Conservation (phyloP, 2,113 vertebrate species). For the Acrocephalus kingi region DNA sequence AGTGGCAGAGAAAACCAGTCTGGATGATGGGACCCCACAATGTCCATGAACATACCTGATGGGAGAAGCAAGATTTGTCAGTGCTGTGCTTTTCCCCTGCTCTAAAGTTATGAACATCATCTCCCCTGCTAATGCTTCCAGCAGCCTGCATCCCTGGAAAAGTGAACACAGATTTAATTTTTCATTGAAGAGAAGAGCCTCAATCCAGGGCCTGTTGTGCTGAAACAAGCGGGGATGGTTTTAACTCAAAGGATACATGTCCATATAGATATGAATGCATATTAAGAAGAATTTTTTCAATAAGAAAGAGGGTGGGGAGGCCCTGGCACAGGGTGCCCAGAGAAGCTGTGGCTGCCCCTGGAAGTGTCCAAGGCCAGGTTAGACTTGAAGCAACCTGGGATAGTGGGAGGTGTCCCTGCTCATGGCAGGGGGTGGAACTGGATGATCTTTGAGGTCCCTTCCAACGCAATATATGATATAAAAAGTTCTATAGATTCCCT, state of each 20-base stretch:
- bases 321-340: background rate
- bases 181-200: background rate
- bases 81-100: background rate
- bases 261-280: background rate
- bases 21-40: accelerated
- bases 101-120: background rate
- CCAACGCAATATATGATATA: accelerated
- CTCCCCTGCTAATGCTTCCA: background rate
- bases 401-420: background rate
- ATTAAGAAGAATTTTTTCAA: background rate
- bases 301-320: background rate
- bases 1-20: background rate
- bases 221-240: no score
- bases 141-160: background rate
- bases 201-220: accelerated
- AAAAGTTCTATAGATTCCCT: accelerated
- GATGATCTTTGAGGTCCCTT: background rate
- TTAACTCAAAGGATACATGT: background rate
- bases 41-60: accelerated
- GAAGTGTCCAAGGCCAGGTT: accelerated
- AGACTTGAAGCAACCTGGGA: accelerated
- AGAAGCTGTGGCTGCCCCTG: background rate
- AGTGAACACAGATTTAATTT: background rate
- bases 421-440: background rate
- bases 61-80: background rate